Base-by-base conservation (phyloP, 2,888 invertebrate species). In the Drosophila hamatofila region DNA sequence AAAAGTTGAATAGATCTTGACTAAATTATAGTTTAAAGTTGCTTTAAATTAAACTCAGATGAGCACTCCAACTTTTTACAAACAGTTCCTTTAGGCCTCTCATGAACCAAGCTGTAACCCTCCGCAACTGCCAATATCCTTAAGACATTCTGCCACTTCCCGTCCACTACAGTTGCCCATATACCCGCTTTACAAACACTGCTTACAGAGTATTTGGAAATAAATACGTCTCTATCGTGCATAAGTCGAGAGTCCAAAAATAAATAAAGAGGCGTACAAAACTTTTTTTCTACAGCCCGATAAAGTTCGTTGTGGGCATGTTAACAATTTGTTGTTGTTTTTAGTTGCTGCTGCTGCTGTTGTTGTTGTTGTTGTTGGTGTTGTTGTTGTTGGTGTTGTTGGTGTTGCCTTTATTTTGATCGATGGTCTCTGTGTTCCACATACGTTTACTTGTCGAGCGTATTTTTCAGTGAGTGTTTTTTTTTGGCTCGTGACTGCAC, bases 201-300 rank as follows among this genome's bases (percentile, higher is more conserved):
- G n/a, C 11, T 1, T 2, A 30, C n/a, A 30, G 63, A 16, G 58
- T 58, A 48, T 30, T 11, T 41, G 9, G 8, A 11, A 30, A 11
- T 14, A 39, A 39, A 39, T 39, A 48, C 48, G 35, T 63, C 39
- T 62, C 63, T 54, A 80, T 67, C 62, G 72, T 48, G 21, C 37
- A 52, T 41, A 59, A 58, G 51, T 55, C 71, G 44, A 58, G 70
- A 70, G 66, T 70, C 63, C 81, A 48, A 79, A 72, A 80, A 81
- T 74, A 82, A 82, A 80, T 72, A 74, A 78, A 80, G 68, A 80
- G 80, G 81, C 89, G 81, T 89, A 83, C 75, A 76, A 75, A 83
- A 37, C 70, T 27, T 48, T 27, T 48, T 27, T 27, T n/a, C 5
- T 49, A 30, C 48, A 72, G 44, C 4, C 74, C 85, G 85, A 86